Evolutionary conservation across 2,797 vertebrate genomes (phyloP).

Genomic region (Pteropus rufus): DNA sequence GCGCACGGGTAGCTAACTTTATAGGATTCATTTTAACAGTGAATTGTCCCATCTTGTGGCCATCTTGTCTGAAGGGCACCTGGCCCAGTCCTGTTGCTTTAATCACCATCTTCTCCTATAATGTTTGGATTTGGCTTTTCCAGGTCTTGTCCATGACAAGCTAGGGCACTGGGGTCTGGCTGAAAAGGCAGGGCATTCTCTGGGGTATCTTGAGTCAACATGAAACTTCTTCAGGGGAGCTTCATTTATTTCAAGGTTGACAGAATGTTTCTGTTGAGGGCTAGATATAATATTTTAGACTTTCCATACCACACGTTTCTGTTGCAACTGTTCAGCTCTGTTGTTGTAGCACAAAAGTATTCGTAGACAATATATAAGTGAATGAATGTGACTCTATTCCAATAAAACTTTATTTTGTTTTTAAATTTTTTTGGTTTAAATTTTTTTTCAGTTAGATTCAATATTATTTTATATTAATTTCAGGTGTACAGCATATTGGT

Average conservation of each 20-base stretch:
- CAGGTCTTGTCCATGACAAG: background rate
- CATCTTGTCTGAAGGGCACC: background rate
- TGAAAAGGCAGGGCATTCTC: background rate
- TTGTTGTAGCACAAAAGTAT: background rate
- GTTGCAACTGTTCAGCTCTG: background rate
- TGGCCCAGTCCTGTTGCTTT: background rate
- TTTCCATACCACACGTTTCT: background rate
- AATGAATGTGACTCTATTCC: background rate
- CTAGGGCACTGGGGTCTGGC: background rate
- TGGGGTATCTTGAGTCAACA: background rate
- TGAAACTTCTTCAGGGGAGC: background rate
- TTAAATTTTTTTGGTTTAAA: too few relatives aligned
- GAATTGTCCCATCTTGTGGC: background rate
- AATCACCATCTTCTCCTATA: background rate
- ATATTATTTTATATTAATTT: too few relatives aligned
- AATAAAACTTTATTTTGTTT: constrained; percentile 2
- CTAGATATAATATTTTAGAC: background rate
- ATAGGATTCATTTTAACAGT: background rate
- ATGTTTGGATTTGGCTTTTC: background rate
- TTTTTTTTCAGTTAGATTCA: too few relatives aligned
- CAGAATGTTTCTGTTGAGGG: background rate
- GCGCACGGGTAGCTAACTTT: background rate
- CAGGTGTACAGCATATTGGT: too few relatives aligned
- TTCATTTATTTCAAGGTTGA: background rate
- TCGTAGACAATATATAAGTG: background rate